These are phyloP conservation scores for Hippocampus guttulatus DNA, from an alignment of 2,113 vertebrate genomes.

Conservation along the genomic window DNA sequence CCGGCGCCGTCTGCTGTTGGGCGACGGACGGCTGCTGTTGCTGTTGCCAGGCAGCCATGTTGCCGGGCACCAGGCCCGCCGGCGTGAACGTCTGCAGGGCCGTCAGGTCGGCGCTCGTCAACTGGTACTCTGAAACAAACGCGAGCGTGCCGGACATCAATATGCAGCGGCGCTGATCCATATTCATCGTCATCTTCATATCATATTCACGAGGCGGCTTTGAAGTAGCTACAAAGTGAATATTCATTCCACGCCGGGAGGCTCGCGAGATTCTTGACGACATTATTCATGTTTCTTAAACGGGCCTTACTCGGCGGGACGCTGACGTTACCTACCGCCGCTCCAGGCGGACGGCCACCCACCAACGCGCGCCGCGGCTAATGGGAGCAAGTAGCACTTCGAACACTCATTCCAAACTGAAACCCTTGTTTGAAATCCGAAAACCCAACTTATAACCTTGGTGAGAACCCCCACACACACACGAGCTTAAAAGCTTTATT, in stretches of 20 bases:
- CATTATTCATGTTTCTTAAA: slow-evolving; percentile 9
- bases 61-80: slow-evolving; percentile 85
- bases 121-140: slow-evolving; percentile 82
- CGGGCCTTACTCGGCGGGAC: background rate
- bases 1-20: slow-evolving; percentile 70
- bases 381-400: background rate
- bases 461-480: too few relatives aligned
- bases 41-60: slow-evolving; percentile 90
- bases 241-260: slow-evolving; percentile 48
- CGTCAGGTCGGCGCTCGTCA: slow-evolving; percentile 89
- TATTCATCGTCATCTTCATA: slow-evolving; percentile 52
- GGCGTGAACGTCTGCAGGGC: slow-evolving; percentile 90
- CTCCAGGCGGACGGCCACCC: background rate
- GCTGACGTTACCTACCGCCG: background rate
- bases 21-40: slow-evolving; percentile 77
- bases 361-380: background rate
- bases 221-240: slow-evolving; percentile 64
- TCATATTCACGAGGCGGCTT: background rate
- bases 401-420: background rate
- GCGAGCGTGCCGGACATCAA: slow-evolving; percentile 44
- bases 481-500: too few relatives aligned
- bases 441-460: too few relatives aligned
- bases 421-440: background rate
- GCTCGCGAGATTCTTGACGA: slow-evolving; percentile 13
- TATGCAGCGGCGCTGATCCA: slow-evolving; percentile 66